These are phyloP conservation scores for Aldrovandia affinis DNA, from an alignment of 2,797 vertebrate species.

Conservation along the genomic window DNA sequence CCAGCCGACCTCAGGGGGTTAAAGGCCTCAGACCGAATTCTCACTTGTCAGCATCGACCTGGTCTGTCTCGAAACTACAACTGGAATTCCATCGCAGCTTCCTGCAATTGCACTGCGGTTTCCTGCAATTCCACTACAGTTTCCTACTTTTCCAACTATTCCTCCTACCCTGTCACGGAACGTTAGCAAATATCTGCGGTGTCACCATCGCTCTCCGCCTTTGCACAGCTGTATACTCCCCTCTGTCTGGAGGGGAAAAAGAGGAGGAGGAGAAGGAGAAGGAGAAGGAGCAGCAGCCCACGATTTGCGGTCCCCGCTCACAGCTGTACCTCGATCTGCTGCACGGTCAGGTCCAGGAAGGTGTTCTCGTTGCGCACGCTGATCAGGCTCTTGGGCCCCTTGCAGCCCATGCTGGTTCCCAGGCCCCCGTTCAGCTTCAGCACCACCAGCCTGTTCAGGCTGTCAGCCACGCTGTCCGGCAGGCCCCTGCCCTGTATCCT, in stretches of 20 bases:
- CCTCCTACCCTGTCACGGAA: neutral
- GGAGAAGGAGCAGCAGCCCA: neutral
- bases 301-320: neutral
- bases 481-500: constrained; percentile 86
- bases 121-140: neutral
- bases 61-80: too few species aligned
- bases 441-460: constrained; percentile 93
- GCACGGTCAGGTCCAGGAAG: constrained; percentile 95
- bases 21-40: too few species aligned
- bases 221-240: neutral
- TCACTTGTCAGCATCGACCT: too few species aligned
- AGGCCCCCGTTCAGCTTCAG: constrained; percentile 97
- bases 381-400: constrained; percentile 96
- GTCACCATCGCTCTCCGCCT: too few species aligned
- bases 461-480: constrained; percentile 83
- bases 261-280: neutral
- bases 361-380: constrained; percentile 97
- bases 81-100: too few species aligned
- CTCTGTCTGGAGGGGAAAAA: too few species aligned
- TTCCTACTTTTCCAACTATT: too few species aligned
- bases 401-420: constrained; percentile 98
- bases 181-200: too few species aligned
- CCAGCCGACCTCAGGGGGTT: too few species aligned
- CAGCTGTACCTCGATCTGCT: constrained; percentile 92
- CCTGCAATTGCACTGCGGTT: neutral